Evolutionary conservation across 1,140 invertebrate species (phyloP).

Genomic region (Zaprionus lachaisei): DNA sequence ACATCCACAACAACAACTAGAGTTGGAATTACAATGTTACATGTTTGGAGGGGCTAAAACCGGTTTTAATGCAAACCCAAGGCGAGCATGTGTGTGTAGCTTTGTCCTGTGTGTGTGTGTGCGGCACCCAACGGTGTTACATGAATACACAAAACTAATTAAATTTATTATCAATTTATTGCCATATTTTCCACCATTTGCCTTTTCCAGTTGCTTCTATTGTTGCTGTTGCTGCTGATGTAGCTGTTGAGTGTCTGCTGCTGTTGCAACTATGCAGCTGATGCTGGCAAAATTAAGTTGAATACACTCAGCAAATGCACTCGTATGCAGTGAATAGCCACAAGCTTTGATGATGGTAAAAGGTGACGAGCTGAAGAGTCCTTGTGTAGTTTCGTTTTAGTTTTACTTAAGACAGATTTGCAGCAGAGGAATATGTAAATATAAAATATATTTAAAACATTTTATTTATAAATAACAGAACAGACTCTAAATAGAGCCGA

Average conservation of each 20-base stretch:
- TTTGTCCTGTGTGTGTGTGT: constrained; percentile 7
- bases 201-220: constrained; percentile 16
- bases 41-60: constrained; percentile 41
- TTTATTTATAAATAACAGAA: no score
- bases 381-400: neutral
- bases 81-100: neutral
- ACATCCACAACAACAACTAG: constrained; percentile 15
- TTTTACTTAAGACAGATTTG: neutral
- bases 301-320: neutral
- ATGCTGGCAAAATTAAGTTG: neutral
- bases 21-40: constrained; percentile 56
- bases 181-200: constrained; percentile 45
- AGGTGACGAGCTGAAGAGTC: neutral
- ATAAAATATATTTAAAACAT: no score
- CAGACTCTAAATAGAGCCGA: no score
- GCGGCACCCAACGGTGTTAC: constrained; percentile 23
- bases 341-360: neutral
- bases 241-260: neutral
- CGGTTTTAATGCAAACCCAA: constrained; percentile 34
- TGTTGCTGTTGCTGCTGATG: neutral
- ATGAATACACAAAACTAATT: constrained; percentile 64
- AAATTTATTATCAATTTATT: constrained; percentile 75
- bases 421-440: neutral
- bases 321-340: neutral
- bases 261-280: no score